These are phyloP conservation scores for Diadegma fenestrale DNA, from an alignment of 2,888 invertebrate species.

Conservation along the genomic window DNA sequence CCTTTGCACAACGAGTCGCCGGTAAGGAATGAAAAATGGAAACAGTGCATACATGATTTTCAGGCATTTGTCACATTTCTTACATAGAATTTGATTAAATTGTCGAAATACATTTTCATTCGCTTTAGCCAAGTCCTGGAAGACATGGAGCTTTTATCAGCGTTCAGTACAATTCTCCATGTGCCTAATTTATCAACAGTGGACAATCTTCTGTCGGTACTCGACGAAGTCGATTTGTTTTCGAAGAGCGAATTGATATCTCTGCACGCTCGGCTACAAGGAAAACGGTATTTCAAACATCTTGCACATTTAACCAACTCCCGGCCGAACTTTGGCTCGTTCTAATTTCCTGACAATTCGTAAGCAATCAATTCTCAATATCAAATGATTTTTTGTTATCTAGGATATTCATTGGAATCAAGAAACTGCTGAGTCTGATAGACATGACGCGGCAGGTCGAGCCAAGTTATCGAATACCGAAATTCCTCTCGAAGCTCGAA, in stretches of 20 bases:
- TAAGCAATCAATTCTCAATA: slow-evolving; percentile 38
- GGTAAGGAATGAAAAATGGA: slow-evolving; percentile 85
- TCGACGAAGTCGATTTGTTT: slow-evolving; percentile 93
- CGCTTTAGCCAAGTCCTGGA: slow-evolving; percentile 93
- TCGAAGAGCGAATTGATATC: slow-evolving; percentile 90
- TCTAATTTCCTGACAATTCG: background rate
- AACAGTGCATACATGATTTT: slow-evolving; percentile 2
- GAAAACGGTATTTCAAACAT: slow-evolving; percentile 88
- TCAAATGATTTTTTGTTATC: slow-evolving; percentile 74
- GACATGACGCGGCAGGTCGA: slow-evolving; percentile 98
- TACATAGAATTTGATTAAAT: background rate
- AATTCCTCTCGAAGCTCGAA: slow-evolving; percentile 96
- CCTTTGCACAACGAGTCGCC: slow-evolving; percentile 96
- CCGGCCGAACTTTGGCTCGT: no score
- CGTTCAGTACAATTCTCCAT: slow-evolving; percentile 96
- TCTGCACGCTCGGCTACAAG: slow-evolving; percentile 91
- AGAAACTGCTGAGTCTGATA: slow-evolving; percentile 95
- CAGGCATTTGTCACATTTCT: background rate
- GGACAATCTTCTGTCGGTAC: slow-evolving; percentile 93
- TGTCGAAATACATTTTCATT: slow-evolving; percentile 23
- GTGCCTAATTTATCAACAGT: slow-evolving; percentile 95
- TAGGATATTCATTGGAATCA: slow-evolving; percentile 98
- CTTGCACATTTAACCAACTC: background rate
- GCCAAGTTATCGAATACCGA: slow-evolving; percentile 91
- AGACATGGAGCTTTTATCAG: slow-evolving; percentile 97